phyloP scores from a whole-genome alignment of 2,797 vertebrate species.

The Varecia variegata region DNA sequence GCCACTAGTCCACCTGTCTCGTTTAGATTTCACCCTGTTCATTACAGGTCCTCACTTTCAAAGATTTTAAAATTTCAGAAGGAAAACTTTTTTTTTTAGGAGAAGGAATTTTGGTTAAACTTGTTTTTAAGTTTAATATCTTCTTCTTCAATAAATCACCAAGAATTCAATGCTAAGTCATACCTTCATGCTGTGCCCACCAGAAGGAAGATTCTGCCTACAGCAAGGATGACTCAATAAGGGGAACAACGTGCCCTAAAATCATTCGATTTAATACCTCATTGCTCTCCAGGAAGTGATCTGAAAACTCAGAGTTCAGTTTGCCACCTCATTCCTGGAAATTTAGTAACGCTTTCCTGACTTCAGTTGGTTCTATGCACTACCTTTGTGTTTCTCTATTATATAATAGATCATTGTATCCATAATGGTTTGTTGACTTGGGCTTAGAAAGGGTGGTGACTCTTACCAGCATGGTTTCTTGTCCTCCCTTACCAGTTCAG shows the following conservation, averaged over 20 bases:
- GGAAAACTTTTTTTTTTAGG: background rate
- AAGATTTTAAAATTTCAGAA: conserved; percentile 20
- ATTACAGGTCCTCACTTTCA: background rate
- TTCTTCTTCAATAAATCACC: background rate
- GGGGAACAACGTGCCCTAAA: background rate
- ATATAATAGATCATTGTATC: background rate
- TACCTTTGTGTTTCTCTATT: conserved; percentile 26
- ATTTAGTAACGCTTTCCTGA: conserved; percentile 16
- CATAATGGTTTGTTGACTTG: background rate
- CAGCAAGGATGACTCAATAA: background rate
- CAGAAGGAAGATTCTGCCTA: background rate
- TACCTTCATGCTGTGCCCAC: background rate
- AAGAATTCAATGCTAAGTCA: background rate
- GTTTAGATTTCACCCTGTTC: background rate
- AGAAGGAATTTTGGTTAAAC: background rate
- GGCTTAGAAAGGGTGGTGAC: background rate
- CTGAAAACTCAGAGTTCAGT: conserved; percentile 52
- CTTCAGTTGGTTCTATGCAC: background rate
- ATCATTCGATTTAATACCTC: conserved; percentile 35
- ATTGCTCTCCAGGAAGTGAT: conserved; percentile 44
- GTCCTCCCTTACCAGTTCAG: background rate
- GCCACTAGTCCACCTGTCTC: background rate
- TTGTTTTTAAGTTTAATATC: background rate
- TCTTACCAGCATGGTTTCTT: background rate
- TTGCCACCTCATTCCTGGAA: conserved; percentile 58